phyloP scores from a whole-genome alignment of 2,113 vertebrate species.

The Sceloporus undulatus region DNA sequence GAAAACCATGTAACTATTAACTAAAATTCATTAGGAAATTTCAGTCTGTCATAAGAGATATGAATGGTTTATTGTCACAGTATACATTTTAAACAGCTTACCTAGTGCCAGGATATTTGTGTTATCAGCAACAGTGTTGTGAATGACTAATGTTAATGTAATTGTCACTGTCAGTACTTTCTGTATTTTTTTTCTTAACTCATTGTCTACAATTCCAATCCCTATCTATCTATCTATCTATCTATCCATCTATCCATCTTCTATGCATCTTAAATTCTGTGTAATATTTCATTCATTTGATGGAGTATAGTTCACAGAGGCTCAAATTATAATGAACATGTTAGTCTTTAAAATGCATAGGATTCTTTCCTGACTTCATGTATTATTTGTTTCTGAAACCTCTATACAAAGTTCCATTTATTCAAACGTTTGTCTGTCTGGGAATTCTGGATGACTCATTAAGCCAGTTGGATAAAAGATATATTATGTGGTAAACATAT shows the following conservation, averaged over 20 bases:
- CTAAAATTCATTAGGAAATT: not conserved
- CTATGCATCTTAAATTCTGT: not conserved
- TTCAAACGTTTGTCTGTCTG: not conserved
- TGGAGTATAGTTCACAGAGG: not conserved
- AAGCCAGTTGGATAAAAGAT: slow-evolving; percentile 2
- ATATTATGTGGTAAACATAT: not conserved
- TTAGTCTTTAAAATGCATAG: not conserved
- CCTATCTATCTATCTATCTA: not conserved
- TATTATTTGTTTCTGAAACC: not conserved
- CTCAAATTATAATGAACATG: not conserved
- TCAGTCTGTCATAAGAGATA: not conserved
- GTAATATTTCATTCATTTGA: not conserved
- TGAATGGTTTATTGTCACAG: no score
- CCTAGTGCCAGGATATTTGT: not conserved
- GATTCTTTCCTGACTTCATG: not conserved
- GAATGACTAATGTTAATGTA: not conserved
- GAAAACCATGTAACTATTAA: not conserved
- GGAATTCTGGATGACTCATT: not conserved
- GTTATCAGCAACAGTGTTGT: not conserved
- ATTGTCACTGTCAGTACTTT: not conserved
- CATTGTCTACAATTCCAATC: not conserved
- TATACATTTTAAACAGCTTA: no score
- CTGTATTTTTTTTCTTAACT: not conserved
- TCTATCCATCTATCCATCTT: not conserved
- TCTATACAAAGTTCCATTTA: not conserved